Evolutionary conservation across 2,888 invertebrate species (phyloP), one percentile per base, ranked within the genome.

Genomic region (Rotaria magnacalcarata): DNA sequence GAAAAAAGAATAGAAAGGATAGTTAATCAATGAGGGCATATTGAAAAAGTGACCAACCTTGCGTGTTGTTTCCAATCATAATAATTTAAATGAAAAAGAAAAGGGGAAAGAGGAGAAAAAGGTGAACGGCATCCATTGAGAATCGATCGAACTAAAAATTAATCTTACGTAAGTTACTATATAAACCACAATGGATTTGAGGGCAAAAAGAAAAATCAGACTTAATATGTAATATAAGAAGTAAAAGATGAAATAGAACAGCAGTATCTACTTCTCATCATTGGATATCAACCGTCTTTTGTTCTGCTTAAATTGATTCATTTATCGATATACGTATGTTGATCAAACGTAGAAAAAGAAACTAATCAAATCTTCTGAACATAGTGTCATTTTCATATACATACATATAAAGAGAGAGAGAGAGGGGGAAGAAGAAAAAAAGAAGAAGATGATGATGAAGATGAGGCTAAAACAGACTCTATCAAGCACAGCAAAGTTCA

Each of bases 121-220:
- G 27, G 34, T 67, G 19, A 60, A 60, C 16, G 19, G 5, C 34
- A 67, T 34, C 67, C 34, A 67, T 34, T 16, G 67, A 60, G 67
- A 67, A 67, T 67, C 67, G 16, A 67, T 34, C 34, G 34, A 67
- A 19, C 67, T 67, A 67, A 52, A 67, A 67, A 67, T 67, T 67
- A 67, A 67, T 67, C 34, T 67, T 67, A 67, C 67, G 34, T 67
- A 67, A 67, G 67, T 34, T 41, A 7, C 34, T 1, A 67, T 34
- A 67, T 19, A 67, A 67, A 67, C 67, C 34, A 67, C 67, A 67
- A 41, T 67, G 67, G 67, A 67, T 67, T 60, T 60, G n/a, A 27
- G 34, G 34, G 4, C n/a, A 8, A n/a, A 60, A n/a, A n/a, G 58
- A 60, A 60, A 60, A 60, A 60, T 60, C 58, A 60, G n/a, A 60